phyloP scores from a whole-genome alignment of 2,888 invertebrate genomes.

The Mesoligia furuncula region DNA sequence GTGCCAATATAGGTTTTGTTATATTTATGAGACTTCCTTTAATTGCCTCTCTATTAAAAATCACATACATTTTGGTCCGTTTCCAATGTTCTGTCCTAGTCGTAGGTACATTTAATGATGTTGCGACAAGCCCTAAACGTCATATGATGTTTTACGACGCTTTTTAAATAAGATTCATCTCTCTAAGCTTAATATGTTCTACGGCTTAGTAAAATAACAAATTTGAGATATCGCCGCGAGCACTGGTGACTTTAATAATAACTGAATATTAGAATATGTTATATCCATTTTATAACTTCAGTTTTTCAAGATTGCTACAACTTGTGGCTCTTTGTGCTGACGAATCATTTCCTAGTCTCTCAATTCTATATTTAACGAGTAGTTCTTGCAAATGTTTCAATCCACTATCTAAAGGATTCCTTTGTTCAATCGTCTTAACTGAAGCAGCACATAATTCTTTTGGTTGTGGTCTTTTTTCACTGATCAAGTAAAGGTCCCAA shows the following conservation, averaged over 20 bases:
- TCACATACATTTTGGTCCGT: background rate
- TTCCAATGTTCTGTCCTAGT: slow-evolving; percentile 17
- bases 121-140: slow-evolving; percentile 37
- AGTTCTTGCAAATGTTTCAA: background rate
- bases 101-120: slow-evolving; percentile 1
- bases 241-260: slow-evolving; percentile 15
- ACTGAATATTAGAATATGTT: background rate
- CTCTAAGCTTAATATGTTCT: slow-evolving; percentile 10
- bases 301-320: background rate
- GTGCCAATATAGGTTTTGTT: background rate
- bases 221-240: background rate
- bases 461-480: background rate
- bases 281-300: background rate
- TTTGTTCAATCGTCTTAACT: background rate
- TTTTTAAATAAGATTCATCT: slow-evolving; percentile 44
- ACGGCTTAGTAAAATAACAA: slow-evolving; percentile 17
- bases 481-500: background rate
- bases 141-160: slow-evolving; percentile 46
- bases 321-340: background rate
- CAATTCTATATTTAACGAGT: background rate
- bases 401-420: background rate
- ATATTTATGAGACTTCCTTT: background rate
- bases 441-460: background rate
- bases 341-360: slow-evolving; percentile 9
- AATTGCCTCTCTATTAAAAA: slow-evolving; percentile 19